Evolutionary conservation across 2,888 invertebrate genomes (phyloP).

Genomic region (Cataglyphis cursor): DNA sequence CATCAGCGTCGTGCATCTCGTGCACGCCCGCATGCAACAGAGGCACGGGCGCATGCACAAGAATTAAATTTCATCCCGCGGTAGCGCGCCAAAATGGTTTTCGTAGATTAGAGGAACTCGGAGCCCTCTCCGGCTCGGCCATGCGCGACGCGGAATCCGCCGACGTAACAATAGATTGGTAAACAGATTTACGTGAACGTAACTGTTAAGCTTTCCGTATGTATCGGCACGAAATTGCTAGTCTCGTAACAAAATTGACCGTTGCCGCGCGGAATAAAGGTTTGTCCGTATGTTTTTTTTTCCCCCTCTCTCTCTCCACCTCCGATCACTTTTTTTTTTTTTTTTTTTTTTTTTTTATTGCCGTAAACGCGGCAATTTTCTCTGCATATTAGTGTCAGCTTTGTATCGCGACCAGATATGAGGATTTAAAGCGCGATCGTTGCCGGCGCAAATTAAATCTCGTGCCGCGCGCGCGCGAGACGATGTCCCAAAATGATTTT

Average conservation of each 20-base stretch:
- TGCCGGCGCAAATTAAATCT: constrained; percentile 69
- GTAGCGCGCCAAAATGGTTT: constrained; percentile 72
- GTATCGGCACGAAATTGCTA: constrained; percentile 55
- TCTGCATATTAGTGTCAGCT: constrained; percentile 51
- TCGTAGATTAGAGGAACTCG: constrained; percentile 73
- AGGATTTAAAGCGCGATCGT: constrained; percentile 55
- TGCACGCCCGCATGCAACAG: constrained; percentile 61
- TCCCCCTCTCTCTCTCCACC: not conserved
- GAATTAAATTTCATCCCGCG: constrained; percentile 73
- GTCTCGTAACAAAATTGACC: constrained; percentile 65
- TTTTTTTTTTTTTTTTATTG: constrained; percentile 46
- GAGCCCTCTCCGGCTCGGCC: constrained; percentile 49
- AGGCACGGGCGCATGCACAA: constrained; percentile 61
- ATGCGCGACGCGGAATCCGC: constrained; percentile 61
- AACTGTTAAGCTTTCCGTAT: constrained; percentile 55
- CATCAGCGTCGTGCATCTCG: constrained; percentile 75
- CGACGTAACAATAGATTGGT: constrained; percentile 61
- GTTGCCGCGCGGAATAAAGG: constrained; percentile 56
- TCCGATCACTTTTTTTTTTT: constrained; percentile 16
- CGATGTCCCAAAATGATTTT: constrained; percentile 67
- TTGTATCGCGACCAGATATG: constrained; percentile 45
- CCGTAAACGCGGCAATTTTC: constrained; percentile 53
- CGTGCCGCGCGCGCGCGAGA: constrained; percentile 53
- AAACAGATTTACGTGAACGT: constrained; percentile 62
- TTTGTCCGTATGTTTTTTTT: constrained; percentile 41